Percentiles rank a stretch among this genome's conserved stretches.
phyloP scores from a whole-genome alignment of 2,888 invertebrate genomes.

The Ecliptopera silaceata region DNA sequence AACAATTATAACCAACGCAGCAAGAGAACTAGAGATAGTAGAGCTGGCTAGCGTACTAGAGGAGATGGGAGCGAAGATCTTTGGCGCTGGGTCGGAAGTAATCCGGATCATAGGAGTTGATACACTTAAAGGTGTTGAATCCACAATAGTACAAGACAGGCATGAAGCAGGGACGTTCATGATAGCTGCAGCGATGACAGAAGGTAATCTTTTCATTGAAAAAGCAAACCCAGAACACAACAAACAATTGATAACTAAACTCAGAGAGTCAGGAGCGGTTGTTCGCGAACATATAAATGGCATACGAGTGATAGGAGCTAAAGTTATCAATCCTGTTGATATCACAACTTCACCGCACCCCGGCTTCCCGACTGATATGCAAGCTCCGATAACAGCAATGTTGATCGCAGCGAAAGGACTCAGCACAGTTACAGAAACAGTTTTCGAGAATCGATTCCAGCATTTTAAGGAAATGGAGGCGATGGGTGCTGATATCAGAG shows the following conservation, averaged over 20 bases:
- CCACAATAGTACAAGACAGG: slow-evolving; percentile 24
- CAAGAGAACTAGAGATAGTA: slow-evolving; percentile 32
- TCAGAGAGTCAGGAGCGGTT: slow-evolving; percentile 18
- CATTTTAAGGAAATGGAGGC: slow-evolving; percentile 22
- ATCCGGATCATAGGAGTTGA: slow-evolving; percentile 24
- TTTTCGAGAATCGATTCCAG: slow-evolving; percentile 27
- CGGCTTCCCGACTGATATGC: slow-evolving; percentile 29
- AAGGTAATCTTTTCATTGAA: slow-evolving; percentile 25
- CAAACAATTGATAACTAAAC: slow-evolving; percentile 10
- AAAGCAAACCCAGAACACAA: slow-evolving; percentile 17
- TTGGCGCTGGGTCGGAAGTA: slow-evolving; percentile 19
- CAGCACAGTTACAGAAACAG: slow-evolving; percentile 19
- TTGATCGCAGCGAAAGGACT: slow-evolving; percentile 15
- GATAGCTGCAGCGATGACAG: slow-evolving; percentile 33
- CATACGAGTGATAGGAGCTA: slow-evolving; percentile 20
- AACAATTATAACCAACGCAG: slow-evolving; percentile 26
- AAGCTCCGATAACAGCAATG: slow-evolving; percentile 23
- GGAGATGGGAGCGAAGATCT: slow-evolving; percentile 31
- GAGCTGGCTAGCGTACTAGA: slow-evolving; percentile 27
- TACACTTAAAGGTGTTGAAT: slow-evolving; percentile 13
- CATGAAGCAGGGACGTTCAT: slow-evolving; percentile 34
- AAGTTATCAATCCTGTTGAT: slow-evolving; percentile 18
- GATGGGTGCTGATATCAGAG: slow-evolving; percentile 17
- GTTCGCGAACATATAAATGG: slow-evolving; percentile 20
- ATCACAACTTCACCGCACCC: slow-evolving; percentile 21